A percentile compares a stretch with the other conserved stretches of the same genome.
Evolutionary conservation across 2,888 invertebrate species (phyloP).

Genomic region (Trachelus tabidus): DNA sequence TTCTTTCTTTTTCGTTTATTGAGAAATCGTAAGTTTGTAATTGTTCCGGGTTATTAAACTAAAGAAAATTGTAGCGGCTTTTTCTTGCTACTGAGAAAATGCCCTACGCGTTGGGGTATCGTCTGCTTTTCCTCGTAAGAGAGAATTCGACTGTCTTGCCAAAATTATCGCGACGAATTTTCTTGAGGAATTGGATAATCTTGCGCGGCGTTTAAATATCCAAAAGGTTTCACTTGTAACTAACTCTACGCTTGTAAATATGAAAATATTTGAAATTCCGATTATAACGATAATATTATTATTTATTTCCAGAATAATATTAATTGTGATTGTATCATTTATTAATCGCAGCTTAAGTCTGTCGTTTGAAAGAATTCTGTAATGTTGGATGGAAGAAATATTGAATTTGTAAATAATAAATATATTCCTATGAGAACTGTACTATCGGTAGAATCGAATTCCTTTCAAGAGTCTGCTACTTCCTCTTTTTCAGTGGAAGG

Average conservation of each 20-base stretch:
- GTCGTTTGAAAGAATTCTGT: slow-evolving; percentile 34
- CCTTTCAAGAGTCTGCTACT: too few species aligned
- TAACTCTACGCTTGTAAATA: slow-evolving; percentile 28
- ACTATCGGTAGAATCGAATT: not conserved
- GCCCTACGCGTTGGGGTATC: not conserved
- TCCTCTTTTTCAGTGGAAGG: too few species aligned
- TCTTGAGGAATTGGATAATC: not conserved
- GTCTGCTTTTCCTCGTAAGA: not conserved
- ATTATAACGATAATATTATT: slow-evolving; percentile 35
- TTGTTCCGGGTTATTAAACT: not conserved
- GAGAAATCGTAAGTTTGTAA: not conserved
- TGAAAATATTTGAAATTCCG: slow-evolving; percentile 1
- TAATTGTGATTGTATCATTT: slow-evolving; percentile 56
- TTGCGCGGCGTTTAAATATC: not conserved
- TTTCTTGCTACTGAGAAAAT: not conserved
- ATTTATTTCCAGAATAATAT: slow-evolving; percentile 52
- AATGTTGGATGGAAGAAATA: slow-evolving; percentile 36
- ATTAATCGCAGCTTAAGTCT: slow-evolving; percentile 48
- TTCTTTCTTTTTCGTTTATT: not conserved
- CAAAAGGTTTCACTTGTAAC: slow-evolving; percentile 4
- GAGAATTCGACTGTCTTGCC: slow-evolving; percentile 22
- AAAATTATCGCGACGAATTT: slow-evolving; percentile 14
- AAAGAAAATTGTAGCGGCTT: not conserved
- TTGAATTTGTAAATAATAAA: slow-evolving; percentile 60
- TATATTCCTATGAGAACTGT: slow-evolving; percentile 39